phyloP scores from a whole-genome alignment of 2,113 vertebrate genomes.

The Climacteris rufus region DNA sequence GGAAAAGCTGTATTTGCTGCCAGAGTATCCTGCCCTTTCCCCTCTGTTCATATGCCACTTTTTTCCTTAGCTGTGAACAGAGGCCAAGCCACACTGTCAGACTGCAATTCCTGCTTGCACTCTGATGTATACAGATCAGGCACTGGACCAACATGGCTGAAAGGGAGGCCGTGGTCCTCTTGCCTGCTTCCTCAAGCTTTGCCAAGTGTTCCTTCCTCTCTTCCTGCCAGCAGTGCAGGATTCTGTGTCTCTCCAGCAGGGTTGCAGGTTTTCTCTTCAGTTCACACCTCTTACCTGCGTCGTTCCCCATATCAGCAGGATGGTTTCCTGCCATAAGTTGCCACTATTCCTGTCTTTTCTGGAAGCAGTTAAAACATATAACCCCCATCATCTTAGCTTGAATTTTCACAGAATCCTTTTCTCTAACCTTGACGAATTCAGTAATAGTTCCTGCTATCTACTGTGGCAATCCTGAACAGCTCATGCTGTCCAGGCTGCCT shows the following conservation, averaged over 20 bases:
- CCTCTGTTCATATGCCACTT: neutral
- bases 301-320: neutral
- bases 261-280: neutral
- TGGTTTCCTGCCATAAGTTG: neutral
- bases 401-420: neutral
- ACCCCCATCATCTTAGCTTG: neutral
- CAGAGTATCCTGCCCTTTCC: neutral
- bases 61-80: neutral
- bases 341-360: neutral
- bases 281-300: neutral
- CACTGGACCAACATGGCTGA: accelerated
- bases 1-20: neutral
- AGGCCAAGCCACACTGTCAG: neutral
- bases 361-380: neutral
- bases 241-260: neutral
- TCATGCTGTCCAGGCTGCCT: neutral
- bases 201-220: neutral
- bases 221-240: neutral
- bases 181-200: neutral
- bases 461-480: neutral
- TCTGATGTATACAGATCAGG: accelerated
- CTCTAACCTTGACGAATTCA: neutral
- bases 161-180: neutral
- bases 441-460: neutral
- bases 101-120: neutral